Evolutionary conservation across 2,113 vertebrate species (phyloP).

Genomic region (Verasper variegatus): DNA sequence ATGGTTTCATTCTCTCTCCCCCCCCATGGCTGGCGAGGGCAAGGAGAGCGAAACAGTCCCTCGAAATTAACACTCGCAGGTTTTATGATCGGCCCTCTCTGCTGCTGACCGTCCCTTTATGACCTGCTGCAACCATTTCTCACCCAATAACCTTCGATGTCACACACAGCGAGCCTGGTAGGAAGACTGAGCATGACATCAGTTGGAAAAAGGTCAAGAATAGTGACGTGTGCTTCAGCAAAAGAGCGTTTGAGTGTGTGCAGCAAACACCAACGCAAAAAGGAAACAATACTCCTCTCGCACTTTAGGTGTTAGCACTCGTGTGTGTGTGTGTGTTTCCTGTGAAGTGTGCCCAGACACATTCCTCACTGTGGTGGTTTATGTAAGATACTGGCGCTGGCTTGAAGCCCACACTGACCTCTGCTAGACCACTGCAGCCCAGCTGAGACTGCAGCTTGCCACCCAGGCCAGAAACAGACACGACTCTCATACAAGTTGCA

Average conservation of each 20-base stretch:
- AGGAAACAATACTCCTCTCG: constrained; percentile 5
- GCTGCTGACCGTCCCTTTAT: constrained; percentile 23
- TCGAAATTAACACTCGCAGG: constrained; percentile 3
- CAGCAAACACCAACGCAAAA: constrained; percentile 5
- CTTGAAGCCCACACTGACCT: constrained; percentile 49
- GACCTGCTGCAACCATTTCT: constrained; percentile 36
- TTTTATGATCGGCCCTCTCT: constrained; percentile 31
- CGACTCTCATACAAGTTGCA: neutral
- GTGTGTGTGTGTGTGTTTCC: constrained; percentile 44
- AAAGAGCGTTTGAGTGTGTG: neutral
- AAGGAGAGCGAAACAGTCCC: neutral
- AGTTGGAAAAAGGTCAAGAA: constrained; percentile 4
- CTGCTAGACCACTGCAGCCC: constrained; percentile 30
- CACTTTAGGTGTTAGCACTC: constrained; percentile 21
- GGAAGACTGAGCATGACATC: neutral
- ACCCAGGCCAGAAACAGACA: constrained; percentile 1
- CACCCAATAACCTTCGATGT: neutral
- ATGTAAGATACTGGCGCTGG: constrained; percentile 52
- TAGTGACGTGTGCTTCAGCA: neutral
- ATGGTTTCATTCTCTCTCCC: constrained; percentile 33
- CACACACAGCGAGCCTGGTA: neutral
- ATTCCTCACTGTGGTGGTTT: constrained; percentile 63
- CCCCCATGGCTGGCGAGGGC: neutral
- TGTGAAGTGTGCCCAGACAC: constrained; percentile 64
- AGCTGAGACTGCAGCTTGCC: constrained; percentile 14